These are phyloP conservation scores for Gambusia yucatana DNA, from an alignment of 2,797 vertebrate species.

Conservation along the genomic window DNA sequence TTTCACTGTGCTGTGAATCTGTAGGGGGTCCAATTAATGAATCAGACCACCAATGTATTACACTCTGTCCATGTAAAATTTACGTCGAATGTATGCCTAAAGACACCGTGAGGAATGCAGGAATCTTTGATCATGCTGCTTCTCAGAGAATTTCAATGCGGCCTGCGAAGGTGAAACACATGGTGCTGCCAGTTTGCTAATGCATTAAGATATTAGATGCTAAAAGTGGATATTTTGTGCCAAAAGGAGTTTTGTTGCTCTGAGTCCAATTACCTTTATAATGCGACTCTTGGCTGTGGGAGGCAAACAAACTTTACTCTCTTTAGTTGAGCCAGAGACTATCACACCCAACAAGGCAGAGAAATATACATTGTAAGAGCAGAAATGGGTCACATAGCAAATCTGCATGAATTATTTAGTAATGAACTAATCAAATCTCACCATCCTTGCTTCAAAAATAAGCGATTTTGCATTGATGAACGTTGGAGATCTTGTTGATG, in stretches of 20 bases:
- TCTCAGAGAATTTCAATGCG: slow-evolving; percentile 32
- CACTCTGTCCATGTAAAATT: slow-evolving; percentile 52
- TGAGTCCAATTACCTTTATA: slow-evolving; percentile 53
- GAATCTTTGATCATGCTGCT: slow-evolving; percentile 54
- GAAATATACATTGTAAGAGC: neutral
- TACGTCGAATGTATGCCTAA: slow-evolving; percentile 34
- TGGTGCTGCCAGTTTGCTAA: slow-evolving; percentile 34
- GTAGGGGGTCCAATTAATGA: slow-evolving; percentile 69
- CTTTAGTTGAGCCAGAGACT: slow-evolving; percentile 3
- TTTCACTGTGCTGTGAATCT: slow-evolving; percentile 52
- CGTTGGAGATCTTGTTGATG: neutral
- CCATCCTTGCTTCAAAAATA: neutral
- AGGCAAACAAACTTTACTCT: slow-evolving; percentile 17
- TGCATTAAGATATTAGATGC: slow-evolving; percentile 59
- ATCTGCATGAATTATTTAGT: neutral
- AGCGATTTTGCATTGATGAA: neutral
- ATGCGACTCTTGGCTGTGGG: slow-evolving; percentile 14
- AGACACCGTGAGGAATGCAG: slow-evolving; percentile 52
- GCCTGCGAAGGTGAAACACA: slow-evolving; percentile 23
- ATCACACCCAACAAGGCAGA: neutral
- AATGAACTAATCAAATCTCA: neutral
- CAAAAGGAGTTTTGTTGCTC: slow-evolving; percentile 46
- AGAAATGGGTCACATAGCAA: neutral
- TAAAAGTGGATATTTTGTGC: slow-evolving; percentile 47
- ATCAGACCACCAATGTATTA: slow-evolving; percentile 43